Evolutionary conservation across 2,113 vertebrate species (phyloP).

Genomic region (Nyctibius bracteatus): DNA sequence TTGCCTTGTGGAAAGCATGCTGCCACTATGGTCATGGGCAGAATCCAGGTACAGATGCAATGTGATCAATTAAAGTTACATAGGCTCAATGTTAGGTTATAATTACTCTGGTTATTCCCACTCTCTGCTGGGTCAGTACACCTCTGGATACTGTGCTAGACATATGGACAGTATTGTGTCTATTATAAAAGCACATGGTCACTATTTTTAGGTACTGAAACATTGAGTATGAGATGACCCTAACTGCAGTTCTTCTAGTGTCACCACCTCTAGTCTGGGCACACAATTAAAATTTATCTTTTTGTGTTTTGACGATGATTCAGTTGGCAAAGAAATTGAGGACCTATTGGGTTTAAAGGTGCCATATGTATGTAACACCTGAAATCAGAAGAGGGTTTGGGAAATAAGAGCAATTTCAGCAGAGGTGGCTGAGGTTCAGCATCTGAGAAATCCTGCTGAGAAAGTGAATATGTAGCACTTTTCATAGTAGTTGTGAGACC

Average conservation of each 20-base stretch:
- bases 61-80: neutral
- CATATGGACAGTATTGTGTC: neutral
- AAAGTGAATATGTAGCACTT: neutral
- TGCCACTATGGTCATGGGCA: neutral
- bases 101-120: neutral
- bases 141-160: neutral
- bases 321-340: neutral
- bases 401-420: neutral
- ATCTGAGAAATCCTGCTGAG: neutral
- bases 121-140: neutral
- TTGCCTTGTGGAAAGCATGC: neutral
- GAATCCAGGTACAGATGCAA: neutral
- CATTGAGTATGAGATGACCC: neutral
- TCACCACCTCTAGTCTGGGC: neutral
- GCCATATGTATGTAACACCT: neutral
- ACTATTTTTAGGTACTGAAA: neutral
- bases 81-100: neutral
- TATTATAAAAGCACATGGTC: neutral
- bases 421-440: neutral
- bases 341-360: neutral
- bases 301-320: neutral
- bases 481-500: neutral
- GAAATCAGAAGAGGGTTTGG: neutral
- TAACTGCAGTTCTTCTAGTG: neutral
- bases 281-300: neutral